Percentiles rank a stretch among this genome's conserved stretches.
Evolutionary conservation across 2,797 vertebrate species (phyloP).

Genomic region (Protosalanx chinensis): DNA sequence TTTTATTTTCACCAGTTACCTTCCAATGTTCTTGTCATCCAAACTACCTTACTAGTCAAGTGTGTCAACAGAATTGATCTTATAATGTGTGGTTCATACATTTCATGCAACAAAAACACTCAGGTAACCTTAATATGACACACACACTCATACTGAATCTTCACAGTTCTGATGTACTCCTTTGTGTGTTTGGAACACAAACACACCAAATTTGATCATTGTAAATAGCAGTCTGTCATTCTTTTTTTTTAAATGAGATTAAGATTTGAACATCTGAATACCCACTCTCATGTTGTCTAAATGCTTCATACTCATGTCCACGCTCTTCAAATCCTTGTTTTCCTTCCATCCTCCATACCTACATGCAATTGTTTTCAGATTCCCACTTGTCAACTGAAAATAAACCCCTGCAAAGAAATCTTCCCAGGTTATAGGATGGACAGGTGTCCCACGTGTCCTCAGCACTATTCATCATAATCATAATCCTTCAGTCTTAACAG

Average conservation of each 20-base stretch:
- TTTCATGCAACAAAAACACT: not conserved
- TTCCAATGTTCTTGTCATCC: slow-evolving; percentile 2
- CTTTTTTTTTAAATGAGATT: not conserved
- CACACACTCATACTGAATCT: not conserved
- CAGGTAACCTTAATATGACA: not conserved
- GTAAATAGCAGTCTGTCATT: not conserved
- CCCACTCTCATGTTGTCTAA: not conserved
- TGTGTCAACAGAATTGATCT: slow-evolving; percentile 26
- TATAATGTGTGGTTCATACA: slow-evolving; percentile 22
- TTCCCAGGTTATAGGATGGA: not conserved
- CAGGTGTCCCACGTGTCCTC: not conserved
- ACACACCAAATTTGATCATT: too few species aligned
- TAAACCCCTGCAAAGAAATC: too few species aligned
- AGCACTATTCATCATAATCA: not conserved
- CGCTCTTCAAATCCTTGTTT: not conserved
- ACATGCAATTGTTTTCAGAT: not conserved
- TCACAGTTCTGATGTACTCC: too few species aligned
- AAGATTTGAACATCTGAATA: not conserved
- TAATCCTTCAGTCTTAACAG: not conserved
- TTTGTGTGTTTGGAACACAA: too few species aligned
- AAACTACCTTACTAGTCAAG: slow-evolving; percentile 8
- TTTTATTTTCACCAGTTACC: not conserved
- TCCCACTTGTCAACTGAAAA: not conserved
- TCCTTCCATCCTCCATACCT: not conserved
- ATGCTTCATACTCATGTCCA: not conserved